Percentiles rank a stretch among this genome's conserved stretches.
phyloP scores from a whole-genome alignment of 2,113 vertebrate genomes.

The Corvus hawaiiensis region DNA sequence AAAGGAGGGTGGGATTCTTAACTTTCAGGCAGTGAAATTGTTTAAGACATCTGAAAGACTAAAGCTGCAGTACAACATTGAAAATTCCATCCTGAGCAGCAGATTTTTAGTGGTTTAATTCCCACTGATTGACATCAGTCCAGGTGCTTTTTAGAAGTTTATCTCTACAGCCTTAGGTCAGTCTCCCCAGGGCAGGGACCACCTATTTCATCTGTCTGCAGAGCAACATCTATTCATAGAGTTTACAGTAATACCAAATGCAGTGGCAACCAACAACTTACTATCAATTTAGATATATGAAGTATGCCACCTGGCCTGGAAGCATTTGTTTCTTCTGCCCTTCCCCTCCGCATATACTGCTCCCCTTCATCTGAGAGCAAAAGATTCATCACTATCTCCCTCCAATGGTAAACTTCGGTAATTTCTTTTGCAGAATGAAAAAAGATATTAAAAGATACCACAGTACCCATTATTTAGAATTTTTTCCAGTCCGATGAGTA shows the following conservation, averaged over 20 bases:
- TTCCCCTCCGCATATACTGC: neutral
- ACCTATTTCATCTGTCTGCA: neutral
- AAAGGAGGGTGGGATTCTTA: neutral
- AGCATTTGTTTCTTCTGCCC: neutral
- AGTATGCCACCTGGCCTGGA: neutral
- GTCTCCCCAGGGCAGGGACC: neutral
- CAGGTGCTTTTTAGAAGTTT: neutral
- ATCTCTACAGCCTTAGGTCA: neutral
- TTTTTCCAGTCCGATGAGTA: neutral
- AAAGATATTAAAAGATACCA: neutral
- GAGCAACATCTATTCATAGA: neutral
- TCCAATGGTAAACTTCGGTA: conserved; percentile 48
- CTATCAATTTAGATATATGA: neutral
- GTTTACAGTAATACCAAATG: neutral
- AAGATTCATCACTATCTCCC: conserved; percentile 38
- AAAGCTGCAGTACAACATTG: neutral
- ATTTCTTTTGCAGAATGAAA: neutral
- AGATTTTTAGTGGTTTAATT: neutral
- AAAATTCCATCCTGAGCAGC: neutral
- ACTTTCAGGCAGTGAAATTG: neutral
- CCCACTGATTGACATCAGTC: neutral
- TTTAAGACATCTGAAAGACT: neutral
- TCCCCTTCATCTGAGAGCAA: neutral
- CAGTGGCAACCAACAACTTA: neutral
- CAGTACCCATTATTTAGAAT: neutral